phyloP scores from a whole-genome alignment of 2,113 vertebrate species.

The Prionailurus viverrinus region DNA sequence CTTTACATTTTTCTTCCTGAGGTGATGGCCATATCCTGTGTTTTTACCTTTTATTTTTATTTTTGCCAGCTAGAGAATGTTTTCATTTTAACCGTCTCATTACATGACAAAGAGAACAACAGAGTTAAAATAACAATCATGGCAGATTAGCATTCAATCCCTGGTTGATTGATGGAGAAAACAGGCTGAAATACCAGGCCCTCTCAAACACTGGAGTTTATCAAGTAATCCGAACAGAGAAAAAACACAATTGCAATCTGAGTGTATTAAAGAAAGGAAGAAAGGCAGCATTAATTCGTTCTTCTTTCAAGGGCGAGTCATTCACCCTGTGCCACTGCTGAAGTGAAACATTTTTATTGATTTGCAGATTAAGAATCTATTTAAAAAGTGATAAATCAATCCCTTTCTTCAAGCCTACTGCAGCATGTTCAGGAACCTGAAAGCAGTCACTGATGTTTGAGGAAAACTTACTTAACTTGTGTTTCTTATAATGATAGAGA shows the following conservation, averaged over 20 bases:
- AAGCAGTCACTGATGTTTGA: constrained; percentile 84
- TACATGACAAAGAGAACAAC: constrained; percentile 21
- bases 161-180: constrained; percentile 46
- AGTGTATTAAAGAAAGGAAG: constrained; percentile 66
- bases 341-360: constrained; percentile 85
- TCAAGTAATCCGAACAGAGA: constrained; percentile 56
- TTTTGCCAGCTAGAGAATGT: neutral
- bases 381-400: constrained; percentile 86
- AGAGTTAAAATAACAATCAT: constrained; percentile 41
- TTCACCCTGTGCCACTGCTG: constrained; percentile 74
- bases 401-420: neutral
- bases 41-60: neutral
- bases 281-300: constrained; percentile 61
- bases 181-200: constrained; percentile 58
- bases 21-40: neutral
- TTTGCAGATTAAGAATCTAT: constrained; percentile 85
- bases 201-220: constrained; percentile 37
- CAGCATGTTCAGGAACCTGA: constrained; percentile 71
- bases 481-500: constrained; percentile 85
- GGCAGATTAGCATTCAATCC: constrained; percentile 26
- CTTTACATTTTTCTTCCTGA: neutral
- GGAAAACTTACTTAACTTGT: constrained; percentile 83
- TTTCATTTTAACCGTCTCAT: constrained; percentile 49
- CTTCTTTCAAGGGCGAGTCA: constrained; percentile 79
- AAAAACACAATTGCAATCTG: constrained; percentile 51